Percentiles rank a stretch among this genome's conserved stretches.
Conservation (phyloP, 2,888 invertebrate species). For the Callosobruchus maculatus region DNA sequence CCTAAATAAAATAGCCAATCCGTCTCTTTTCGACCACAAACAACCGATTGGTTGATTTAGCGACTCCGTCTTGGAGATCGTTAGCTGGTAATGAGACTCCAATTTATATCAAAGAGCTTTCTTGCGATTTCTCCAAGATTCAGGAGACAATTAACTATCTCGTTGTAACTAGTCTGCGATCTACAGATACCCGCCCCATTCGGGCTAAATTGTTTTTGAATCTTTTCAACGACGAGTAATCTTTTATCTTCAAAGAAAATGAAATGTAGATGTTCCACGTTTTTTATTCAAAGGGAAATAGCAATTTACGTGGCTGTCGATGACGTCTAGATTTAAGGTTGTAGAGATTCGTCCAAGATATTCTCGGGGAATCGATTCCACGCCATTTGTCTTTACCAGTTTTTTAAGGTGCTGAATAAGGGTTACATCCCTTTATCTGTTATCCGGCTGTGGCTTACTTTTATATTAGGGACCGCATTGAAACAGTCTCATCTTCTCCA, state of each 20-base stretch:
- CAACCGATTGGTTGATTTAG: background rate
- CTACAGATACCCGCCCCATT: slow-evolving; percentile 16
- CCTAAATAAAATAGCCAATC: background rate
- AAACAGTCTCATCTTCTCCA: too few relatives aligned
- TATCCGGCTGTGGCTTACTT: too few relatives aligned
- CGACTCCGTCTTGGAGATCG: background rate
- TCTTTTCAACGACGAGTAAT: slow-evolving; percentile 16
- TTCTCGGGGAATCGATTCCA: too few relatives aligned
- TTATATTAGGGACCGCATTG: too few relatives aligned
- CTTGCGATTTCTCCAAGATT: slow-evolving; percentile 13
- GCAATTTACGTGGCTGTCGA: background rate
- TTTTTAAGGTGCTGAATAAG: too few relatives aligned
- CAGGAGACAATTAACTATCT: slow-evolving; percentile 17
- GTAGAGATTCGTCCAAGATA: background rate
- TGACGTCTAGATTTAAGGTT: background rate
- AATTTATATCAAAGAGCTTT: slow-evolving; percentile 43
- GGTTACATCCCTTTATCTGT: too few relatives aligned
- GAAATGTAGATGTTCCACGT: background rate
- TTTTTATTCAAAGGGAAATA: background rate
- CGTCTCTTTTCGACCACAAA: background rate
- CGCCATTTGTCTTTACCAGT: too few relatives aligned
- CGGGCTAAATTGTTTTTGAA: slow-evolving; percentile 22
- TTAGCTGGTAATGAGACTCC: slow-evolving; percentile 41
- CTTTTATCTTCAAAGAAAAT: slow-evolving; percentile 7
- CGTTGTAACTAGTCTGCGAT: slow-evolving; percentile 3